Conservation (phyloP, 2,797 vertebrate species). For the Oryzias sinensis region DNA sequence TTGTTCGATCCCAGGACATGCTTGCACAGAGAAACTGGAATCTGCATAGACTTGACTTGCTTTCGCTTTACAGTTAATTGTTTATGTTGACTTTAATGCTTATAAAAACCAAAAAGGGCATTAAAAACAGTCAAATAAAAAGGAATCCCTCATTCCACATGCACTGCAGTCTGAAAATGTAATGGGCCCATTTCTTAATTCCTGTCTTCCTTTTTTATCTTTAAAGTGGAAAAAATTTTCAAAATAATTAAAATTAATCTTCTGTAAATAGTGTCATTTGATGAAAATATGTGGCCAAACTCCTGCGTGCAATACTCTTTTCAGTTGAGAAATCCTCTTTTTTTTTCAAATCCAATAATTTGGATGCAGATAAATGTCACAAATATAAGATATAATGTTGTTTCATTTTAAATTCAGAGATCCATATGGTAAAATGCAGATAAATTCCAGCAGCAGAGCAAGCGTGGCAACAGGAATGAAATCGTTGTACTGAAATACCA, state of each 20-base stretch:
- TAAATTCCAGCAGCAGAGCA: conserved; percentile 51
- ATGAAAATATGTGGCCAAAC: conserved; percentile 35
- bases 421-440: conserved; percentile 55
- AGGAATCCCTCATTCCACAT: conserved; percentile 6
- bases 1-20: conserved; percentile 54
- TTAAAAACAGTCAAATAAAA: conserved; percentile 23
- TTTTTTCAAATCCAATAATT: conserved; percentile 7
- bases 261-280: conserved; percentile 50
- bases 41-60: conserved; percentile 19
- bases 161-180: conserved; percentile 27
- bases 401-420: conserved; percentile 52
- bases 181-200: conserved; percentile 32
- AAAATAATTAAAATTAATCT: conserved; percentile 63
- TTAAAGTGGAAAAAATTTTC: conserved; percentile 54
- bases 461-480: conserved; percentile 24
- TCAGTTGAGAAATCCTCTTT: conserved; percentile 1
- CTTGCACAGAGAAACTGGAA: conserved; percentile 39
- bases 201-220: conserved; percentile 36
- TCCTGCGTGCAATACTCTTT: conserved; percentile 14
- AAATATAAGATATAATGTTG: conserved; percentile 15
- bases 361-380: conserved; percentile 17
- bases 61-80: conserved; percentile 12
- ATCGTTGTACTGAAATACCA: conserved; percentile 29
- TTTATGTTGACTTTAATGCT: conserved; percentile 4
- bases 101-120: background rate